phyloP scores from a whole-genome alignment of 2,113 vertebrate species.

The Stigmatopora argus region DNA sequence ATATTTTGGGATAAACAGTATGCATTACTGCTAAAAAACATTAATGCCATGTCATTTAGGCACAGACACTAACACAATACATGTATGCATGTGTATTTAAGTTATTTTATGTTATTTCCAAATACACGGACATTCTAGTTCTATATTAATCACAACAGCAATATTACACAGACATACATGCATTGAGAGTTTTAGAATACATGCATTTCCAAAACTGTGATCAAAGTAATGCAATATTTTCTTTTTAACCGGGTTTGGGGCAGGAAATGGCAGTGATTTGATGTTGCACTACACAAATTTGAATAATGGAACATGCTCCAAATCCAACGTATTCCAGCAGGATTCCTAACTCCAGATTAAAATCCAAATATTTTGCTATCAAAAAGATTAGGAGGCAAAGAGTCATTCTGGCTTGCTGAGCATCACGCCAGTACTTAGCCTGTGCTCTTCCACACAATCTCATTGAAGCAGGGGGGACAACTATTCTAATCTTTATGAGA shows the following conservation, averaged over 20 bases:
- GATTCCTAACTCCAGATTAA: not conserved
- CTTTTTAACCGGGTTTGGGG: not conserved
- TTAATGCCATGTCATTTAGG: too few species aligned
- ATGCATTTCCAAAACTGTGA: not conserved
- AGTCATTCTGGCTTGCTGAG: constrained; percentile 11
- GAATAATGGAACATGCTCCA: not conserved
- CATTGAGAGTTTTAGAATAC: not conserved
- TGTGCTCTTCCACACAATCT: constrained; percentile 19
- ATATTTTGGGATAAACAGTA: too few species aligned
- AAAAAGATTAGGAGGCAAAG: not conserved
- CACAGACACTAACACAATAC: not conserved
- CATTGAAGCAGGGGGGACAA: constrained; percentile 32
- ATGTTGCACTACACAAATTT: not conserved
- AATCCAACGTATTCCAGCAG: not conserved
- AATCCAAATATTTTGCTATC: not conserved
- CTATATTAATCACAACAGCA: not conserved
- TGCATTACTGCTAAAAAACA: too few species aligned
- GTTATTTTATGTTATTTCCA: not conserved
- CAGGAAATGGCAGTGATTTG: too few species aligned
- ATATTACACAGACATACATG: not conserved
- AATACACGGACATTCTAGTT: not conserved
- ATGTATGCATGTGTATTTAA: not conserved
- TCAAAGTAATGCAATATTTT: not conserved
- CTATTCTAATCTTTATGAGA: constrained; percentile 48
- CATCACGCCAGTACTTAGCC: constrained; percentile 32